Conservation (phyloP, 2,113 vertebrate species). For the Nesoenas mayeri region DNA sequence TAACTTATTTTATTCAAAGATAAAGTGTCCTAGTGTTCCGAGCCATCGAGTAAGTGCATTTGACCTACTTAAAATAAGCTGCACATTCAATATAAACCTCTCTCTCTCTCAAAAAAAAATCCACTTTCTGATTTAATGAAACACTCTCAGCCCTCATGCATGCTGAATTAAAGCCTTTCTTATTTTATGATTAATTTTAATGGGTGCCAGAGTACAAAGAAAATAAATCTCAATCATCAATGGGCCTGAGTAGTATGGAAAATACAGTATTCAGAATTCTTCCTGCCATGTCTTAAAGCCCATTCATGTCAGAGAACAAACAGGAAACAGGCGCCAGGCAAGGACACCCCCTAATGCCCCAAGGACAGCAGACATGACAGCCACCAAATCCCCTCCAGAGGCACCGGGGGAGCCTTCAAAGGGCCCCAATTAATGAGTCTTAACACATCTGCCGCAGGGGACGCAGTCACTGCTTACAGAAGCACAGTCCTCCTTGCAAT, state of each 20-base stretch:
- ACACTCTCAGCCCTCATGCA: conserved; percentile 22
- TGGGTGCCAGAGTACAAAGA: conserved; percentile 57
- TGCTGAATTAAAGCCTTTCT: conserved; percentile 15
- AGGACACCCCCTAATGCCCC: conserved; percentile 51
- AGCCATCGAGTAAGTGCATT: conserved; percentile 7
- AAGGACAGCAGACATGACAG: conserved; percentile 51
- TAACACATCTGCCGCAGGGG: conserved; percentile 50
- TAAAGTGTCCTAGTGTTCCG: conserved; percentile 38
- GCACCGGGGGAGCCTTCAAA: conserved; percentile 55
- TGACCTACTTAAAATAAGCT: conserved; percentile 66
- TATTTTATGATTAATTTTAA: conserved; percentile 51
- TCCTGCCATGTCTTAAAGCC: conserved; percentile 45
- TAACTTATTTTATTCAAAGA: conserved; percentile 52
- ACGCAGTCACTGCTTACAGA: conserved; percentile 56
- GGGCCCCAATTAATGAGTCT: conserved; percentile 63
- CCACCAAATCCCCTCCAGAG: conserved; percentile 44
- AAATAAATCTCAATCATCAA: conserved; percentile 38
- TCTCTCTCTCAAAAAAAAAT: not conserved
- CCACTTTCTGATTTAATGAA: conserved; percentile 52
- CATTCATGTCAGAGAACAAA: conserved; percentile 55
- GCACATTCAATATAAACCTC: conserved; percentile 45
- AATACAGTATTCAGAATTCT: conserved; percentile 49
- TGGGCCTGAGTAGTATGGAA: conserved; percentile 44
- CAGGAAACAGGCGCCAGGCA: conserved; percentile 57
- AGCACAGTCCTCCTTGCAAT: conserved; percentile 51